A percentile compares a stretch with the other conserved stretches of the same genome.
phyloP scores from a whole-genome alignment of 2,797 vertebrate species.

The Podargus strigoides region DNA sequence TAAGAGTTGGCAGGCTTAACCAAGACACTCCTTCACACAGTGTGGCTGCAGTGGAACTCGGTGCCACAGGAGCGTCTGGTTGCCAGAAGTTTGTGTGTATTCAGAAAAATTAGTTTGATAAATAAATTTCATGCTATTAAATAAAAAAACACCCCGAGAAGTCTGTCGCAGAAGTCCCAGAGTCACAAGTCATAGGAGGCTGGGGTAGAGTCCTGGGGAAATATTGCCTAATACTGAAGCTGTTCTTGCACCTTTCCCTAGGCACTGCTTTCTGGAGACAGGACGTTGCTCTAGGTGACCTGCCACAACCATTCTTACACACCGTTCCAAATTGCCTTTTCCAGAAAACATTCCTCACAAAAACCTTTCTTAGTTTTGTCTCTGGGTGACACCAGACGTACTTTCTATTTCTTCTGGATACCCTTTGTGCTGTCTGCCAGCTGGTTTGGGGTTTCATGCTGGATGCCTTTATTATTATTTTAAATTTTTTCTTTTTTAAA shows the following conservation, averaged over 20 bases:
- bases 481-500: neutral
- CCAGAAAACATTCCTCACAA: neutral
- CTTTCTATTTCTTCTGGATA: neutral
- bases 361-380: neutral
- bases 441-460: neutral
- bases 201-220: neutral
- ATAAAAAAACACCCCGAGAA: neutral
- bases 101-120: neutral
- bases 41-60: rapidly evolving
- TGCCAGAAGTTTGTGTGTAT: neutral
- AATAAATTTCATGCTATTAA: neutral
- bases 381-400: neutral
- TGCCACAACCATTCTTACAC: neutral
- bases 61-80: neutral
- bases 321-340: neutral
- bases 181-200: neutral
- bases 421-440: neutral
- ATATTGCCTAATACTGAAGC: neutral
- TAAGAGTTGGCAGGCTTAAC: neutral
- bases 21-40: neutral
- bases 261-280: neutral
- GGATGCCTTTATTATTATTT: neutral
- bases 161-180: neutral
- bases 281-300: neutral
- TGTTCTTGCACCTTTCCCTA: neutral